These are phyloP conservation scores for Manis crassicaudata DNA, from an alignment of 2,797 vertebrate species.

Conservation along the genomic window DNA sequence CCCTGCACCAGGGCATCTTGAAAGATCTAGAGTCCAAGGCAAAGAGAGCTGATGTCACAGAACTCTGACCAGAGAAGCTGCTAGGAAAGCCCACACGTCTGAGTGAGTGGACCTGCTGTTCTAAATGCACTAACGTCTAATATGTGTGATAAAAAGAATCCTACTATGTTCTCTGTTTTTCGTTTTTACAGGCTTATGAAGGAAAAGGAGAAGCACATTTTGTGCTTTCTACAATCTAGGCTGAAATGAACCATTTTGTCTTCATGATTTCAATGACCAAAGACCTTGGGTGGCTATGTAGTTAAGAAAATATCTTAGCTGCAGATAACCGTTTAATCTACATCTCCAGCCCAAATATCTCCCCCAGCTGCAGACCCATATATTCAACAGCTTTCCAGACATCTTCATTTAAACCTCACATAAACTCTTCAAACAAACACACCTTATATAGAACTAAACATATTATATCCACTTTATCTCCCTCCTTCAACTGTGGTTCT, in stretches of 20 bases:
- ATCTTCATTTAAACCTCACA: background rate
- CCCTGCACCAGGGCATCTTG: background rate
- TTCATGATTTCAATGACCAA: conserved; percentile 5
- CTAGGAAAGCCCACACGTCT: background rate
- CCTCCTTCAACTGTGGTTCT: background rate
- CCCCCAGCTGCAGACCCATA: background rate
- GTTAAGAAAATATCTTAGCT: background rate
- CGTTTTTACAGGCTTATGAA: background rate
- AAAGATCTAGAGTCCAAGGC: background rate
- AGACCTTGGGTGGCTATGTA: background rate
- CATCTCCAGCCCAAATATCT: background rate
- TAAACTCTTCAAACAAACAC: background rate
- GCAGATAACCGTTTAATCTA: background rate
- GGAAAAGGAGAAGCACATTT: background rate
- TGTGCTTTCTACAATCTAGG: background rate
- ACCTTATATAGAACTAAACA: background rate
- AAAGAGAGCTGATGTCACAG: background rate
- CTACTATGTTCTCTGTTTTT: background rate
- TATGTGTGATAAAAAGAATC: background rate
- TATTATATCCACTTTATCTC: background rate
- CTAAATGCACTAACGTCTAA: background rate
- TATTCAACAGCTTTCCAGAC: background rate
- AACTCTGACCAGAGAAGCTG: background rate
- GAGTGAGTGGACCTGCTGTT: background rate
- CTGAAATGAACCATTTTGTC: background rate